Evolutionary conservation across 2,888 invertebrate species (phyloP).

Genomic region (Boloria selene): DNA sequence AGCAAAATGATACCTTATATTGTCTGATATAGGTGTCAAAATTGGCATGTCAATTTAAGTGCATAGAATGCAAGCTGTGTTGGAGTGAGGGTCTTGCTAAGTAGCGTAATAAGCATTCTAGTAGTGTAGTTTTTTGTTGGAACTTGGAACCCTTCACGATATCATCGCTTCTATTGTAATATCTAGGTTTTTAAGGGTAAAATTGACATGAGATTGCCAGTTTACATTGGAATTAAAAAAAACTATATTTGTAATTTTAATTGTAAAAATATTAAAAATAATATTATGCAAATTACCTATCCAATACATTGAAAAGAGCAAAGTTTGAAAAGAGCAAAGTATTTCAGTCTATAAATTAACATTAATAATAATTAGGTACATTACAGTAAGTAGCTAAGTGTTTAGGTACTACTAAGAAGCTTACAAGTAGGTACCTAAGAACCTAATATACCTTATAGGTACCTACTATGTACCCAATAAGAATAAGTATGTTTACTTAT

Average conservation of each 20-base stretch:
- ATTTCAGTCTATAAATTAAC: too few species aligned
- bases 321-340: too few species aligned
- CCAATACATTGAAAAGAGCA: too few species aligned
- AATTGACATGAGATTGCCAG: slow-evolving; percentile 28
- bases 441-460: too few species aligned
- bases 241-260: neutral
- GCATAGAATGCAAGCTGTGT: slow-evolving; percentile 71
- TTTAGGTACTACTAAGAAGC: too few species aligned
- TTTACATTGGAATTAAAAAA: neutral
- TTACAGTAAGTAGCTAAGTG: too few species aligned
- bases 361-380: too few species aligned
- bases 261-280: too few species aligned
- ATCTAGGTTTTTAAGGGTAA: slow-evolving; percentile 27
- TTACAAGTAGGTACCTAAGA: too few species aligned
- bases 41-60: slow-evolving; percentile 41
- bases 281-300: too few species aligned
- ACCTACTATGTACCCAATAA: too few species aligned
- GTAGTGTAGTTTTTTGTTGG: slow-evolving; percentile 63
- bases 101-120: slow-evolving; percentile 64
- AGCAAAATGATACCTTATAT: slow-evolving; percentile 49
- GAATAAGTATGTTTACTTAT: too few species aligned
- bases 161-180: slow-evolving; percentile 39
- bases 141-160: slow-evolving; percentile 50
- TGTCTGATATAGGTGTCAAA: slow-evolving; percentile 31
- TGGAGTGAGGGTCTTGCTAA: slow-evolving; percentile 69